phyloP scores from a whole-genome alignment of 2,113 vertebrate species.

The Rissa tridactyla region DNA sequence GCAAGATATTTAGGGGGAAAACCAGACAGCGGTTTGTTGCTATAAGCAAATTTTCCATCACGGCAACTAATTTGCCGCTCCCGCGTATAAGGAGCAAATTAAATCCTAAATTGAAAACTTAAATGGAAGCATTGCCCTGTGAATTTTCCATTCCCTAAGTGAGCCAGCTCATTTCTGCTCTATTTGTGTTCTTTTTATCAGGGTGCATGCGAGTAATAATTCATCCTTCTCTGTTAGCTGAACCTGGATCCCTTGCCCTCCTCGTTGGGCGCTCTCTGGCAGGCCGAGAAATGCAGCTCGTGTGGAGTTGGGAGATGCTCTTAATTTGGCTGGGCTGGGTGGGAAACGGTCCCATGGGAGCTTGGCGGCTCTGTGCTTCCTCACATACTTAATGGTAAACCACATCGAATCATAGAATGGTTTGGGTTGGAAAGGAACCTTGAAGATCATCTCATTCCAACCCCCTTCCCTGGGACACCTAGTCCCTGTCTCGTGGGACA shows the following conservation, averaged over 20 bases:
- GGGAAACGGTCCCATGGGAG: not conserved
- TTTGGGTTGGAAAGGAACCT: not conserved
- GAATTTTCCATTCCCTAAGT: not conserved
- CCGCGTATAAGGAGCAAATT: not conserved
- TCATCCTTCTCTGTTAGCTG: not conserved
- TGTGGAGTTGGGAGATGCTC: accelerated
- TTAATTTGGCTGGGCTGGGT: not conserved
- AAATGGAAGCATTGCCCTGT: not conserved
- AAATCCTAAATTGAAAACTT: not conserved
- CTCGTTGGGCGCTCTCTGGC: not conserved
- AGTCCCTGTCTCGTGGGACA: not conserved
- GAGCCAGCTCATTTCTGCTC: not conserved
- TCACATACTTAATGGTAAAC: not conserved
- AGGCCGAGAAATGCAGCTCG: not conserved
- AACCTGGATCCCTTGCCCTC: not conserved
- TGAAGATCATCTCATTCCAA: not conserved
- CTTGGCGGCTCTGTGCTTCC: not conserved
- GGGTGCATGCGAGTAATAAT: not conserved
- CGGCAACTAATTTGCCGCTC: not conserved
- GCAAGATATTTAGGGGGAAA: not conserved
- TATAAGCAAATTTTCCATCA: not conserved
- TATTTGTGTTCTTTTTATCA: not conserved
- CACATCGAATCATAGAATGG: not conserved
- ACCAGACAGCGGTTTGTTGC: not conserved
- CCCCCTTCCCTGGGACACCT: not conserved